Base-by-base conservation (phyloP, 2,113 vertebrate genomes). In the Bufo gargarizans region DNA sequence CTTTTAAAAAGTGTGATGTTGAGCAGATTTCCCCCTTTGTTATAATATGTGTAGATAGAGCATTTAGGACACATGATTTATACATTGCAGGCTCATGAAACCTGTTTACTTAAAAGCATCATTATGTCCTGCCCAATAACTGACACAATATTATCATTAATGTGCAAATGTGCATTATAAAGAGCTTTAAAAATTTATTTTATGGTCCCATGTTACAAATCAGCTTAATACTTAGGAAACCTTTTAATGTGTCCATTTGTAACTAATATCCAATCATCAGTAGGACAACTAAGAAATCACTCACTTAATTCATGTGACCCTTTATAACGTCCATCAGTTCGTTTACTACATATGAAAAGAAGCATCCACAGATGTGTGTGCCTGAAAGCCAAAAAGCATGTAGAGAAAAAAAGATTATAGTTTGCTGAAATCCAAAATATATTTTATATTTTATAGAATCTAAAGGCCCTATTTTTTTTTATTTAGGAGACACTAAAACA, bases 211-310 rank as follows among this genome's bases (percentile, higher is more conserved):
- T 22, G 63, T 65, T 53, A 67, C 81, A 82, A 82, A 83, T 83
- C 81, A 83, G 65, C 47, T 5, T 22, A 83, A 50, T 82, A 49
- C 59, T 82, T 17, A n/a, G 45, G 45, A 47, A 82, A 67, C 81
- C 61, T 82, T 45, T 82, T 63, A 82, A 82, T 20, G 81, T 67
- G 81, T 82, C 81, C 59, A n/a, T 63, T 67, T 82, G 61, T 50
- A 50, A 50, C 81, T 67, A 67, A 67, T 61, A 67, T 49, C 43
- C 17, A 82, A 67, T 50, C 59, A 65, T 50, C 11, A 43, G 80
- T 0, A 49, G 13, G 59, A 16, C 14, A 65, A 17, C 12, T 49
- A 9, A 65, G 59, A 49, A 82, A 67, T 82, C 61, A 67, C 12
- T 67, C 81, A 65, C 4, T 82, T 82, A 67, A 82, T 82, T 82